Evolutionary conservation across 2,888 invertebrate species (phyloP).

Genomic region (Agrotis ipsilon): DNA sequence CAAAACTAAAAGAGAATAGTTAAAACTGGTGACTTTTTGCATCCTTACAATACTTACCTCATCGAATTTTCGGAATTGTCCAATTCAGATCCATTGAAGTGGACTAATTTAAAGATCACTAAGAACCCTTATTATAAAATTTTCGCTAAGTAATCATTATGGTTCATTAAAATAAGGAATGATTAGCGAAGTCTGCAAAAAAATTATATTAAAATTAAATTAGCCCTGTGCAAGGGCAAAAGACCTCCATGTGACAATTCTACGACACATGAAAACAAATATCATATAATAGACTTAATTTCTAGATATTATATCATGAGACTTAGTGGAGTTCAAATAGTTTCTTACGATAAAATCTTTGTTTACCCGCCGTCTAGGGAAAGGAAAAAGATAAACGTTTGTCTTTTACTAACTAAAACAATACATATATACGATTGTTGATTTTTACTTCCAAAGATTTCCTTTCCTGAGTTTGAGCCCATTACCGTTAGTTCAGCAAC

Average conservation of each 20-base stretch:
- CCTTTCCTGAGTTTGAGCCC: too few species aligned
- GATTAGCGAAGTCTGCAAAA: slow-evolving; percentile 6
- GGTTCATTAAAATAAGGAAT: slow-evolving; percentile 9
- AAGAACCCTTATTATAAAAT: slow-evolving; percentile 23
- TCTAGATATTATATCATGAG: too few species aligned
- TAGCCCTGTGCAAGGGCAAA: too few species aligned
- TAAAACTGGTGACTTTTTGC: neutral
- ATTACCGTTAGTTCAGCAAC: too few species aligned
- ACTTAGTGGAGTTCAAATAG: too few species aligned
- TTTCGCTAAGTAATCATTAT: slow-evolving; percentile 44
- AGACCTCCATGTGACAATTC: too few species aligned
- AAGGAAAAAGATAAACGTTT: neutral
- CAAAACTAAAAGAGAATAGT: neutral
- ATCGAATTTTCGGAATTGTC: slow-evolving; percentile 2
- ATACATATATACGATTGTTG: too few species aligned
- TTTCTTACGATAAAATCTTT: neutral
- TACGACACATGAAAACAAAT: too few species aligned
- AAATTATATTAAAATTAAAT: neutral
- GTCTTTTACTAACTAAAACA: neutral
- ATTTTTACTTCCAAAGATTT: too few species aligned
- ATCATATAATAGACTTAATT: too few species aligned
- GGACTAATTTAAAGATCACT: slow-evolving; percentile 32
- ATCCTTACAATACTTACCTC: neutral
- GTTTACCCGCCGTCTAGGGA: neutral
- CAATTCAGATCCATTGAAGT: slow-evolving; percentile 31